Evolutionary conservation across 2,888 invertebrate species (phyloP).

Genomic region (Latrodectus elegans): DNA sequence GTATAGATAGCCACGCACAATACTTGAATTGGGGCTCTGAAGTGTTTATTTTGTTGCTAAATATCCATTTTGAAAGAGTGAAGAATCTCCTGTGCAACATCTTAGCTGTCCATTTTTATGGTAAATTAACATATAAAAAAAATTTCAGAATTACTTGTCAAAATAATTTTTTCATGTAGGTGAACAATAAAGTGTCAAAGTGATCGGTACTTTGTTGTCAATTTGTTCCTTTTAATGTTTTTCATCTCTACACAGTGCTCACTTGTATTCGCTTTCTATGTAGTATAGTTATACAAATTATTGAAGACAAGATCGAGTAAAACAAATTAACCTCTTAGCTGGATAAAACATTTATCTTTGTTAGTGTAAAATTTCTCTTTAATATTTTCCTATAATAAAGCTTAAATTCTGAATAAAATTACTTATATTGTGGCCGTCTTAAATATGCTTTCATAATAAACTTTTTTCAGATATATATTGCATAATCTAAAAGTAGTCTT

Average conservation of each 20-base stretch:
- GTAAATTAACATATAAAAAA: slow-evolving; percentile 45
- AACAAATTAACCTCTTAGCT: too few species aligned
- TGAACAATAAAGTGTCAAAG: slow-evolving; percentile 67
- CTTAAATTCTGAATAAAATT: too few species aligned
- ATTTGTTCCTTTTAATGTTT: background rate
- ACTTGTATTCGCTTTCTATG: too few species aligned
- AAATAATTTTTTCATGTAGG: slow-evolving; percentile 61
- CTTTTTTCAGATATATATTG: too few species aligned
- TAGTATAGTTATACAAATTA: too few species aligned
- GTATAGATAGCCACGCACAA: slow-evolving; percentile 65
- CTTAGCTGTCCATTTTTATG: slow-evolving; percentile 68
- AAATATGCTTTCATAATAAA: too few species aligned
- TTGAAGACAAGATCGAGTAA: too few species aligned
- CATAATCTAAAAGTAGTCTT: too few species aligned
- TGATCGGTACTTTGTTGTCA: slow-evolving; percentile 39
- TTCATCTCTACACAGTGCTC: background rate
- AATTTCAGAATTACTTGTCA: slow-evolving; percentile 63
- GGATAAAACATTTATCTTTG: too few species aligned
- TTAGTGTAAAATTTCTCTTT: too few species aligned
- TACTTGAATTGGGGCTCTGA: slow-evolving; percentile 54
- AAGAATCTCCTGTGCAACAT: slow-evolving; percentile 41
- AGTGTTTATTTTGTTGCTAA: slow-evolving; percentile 34
- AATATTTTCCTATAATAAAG: too few species aligned
- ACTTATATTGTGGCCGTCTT: too few species aligned
- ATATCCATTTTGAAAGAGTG: background rate